These are phyloP conservation scores for Hololepta plana DNA, from an alignment of 2,888 invertebrate species.

Conservation along the genomic window DNA sequence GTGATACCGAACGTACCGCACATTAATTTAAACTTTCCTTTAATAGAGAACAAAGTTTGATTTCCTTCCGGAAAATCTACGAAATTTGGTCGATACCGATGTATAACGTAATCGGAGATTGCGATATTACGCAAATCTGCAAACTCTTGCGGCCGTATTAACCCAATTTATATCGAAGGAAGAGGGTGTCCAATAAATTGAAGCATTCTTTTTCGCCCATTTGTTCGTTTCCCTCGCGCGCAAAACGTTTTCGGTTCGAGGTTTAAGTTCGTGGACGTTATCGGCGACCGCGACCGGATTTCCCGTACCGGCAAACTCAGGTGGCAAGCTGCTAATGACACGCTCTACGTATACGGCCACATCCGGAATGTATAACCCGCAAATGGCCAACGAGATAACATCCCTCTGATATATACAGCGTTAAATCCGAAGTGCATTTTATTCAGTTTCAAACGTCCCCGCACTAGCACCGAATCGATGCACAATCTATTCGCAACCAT, in stretches of 20 bases:
- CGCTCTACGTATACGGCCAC: constrained; percentile 13
- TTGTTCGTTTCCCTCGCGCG: constrained; percentile 5
- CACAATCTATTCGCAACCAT: too few species aligned
- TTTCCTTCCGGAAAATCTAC: too few species aligned
- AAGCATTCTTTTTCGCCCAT: constrained; percentile 16
- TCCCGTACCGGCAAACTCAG: constrained; percentile 18
- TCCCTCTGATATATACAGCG: constrained; percentile 7
- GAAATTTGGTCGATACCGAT: too few species aligned
- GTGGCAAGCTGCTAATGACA: constrained; percentile 22
- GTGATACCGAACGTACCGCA: too few species aligned
- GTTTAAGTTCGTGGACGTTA: too few species aligned
- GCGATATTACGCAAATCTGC: too few species aligned
- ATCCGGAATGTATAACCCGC: constrained; percentile 16
- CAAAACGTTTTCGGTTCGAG: constrained; percentile 7
- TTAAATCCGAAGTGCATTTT: too few species aligned
- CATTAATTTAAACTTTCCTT: too few species aligned
- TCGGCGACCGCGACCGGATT: constrained; percentile 12
- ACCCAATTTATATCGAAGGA: constrained; percentile 16
- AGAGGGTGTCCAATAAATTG: constrained; percentile 19
- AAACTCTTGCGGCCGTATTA: constrained; percentile 15
- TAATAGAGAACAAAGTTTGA: too few species aligned
- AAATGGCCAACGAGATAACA: constrained; percentile 7
- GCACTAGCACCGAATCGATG: too few species aligned
- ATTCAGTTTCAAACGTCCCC: too few species aligned
- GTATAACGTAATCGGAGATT: too few species aligned